Conservation (phyloP, 2,113 vertebrate species). For the Pterocles orientalis region DNA sequence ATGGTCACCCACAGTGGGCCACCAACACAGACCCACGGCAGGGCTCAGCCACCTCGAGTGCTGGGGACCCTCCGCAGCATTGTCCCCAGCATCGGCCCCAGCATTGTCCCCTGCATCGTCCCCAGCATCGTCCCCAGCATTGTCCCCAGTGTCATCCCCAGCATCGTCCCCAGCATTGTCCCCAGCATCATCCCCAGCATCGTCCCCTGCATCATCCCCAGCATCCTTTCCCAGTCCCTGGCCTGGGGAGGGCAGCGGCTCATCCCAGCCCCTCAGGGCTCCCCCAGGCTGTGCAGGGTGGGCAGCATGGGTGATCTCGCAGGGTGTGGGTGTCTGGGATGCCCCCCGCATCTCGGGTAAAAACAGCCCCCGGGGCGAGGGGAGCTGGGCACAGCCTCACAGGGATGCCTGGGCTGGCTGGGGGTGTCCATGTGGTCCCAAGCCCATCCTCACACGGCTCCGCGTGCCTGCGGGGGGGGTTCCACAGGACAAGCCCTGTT, state of each 20-base stretch:
- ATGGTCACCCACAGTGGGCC: fast-evolving
- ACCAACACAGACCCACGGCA: fast-evolving
- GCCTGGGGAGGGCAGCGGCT: neutral
- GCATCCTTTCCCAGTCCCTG: neutral
- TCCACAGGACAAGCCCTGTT: no score
- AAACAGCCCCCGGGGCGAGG: neutral
- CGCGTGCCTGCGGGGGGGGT: neutral
- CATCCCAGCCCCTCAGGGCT: neutral
- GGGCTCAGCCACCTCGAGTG: fast-evolving
- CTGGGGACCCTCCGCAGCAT: fast-evolving
- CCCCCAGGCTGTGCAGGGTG: fast-evolving
- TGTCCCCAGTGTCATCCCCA: neutral
- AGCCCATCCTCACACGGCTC: fast-evolving
- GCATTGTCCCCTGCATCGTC: neutral
- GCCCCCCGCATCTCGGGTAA: fast-evolving
- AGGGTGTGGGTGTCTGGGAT: neutral
- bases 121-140: neutral
- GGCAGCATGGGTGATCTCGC: fast-evolving
- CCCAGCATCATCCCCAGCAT: neutral
- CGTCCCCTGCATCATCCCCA: neutral
- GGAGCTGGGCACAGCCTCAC: fast-evolving
- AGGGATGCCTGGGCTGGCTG: neutral
- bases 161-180: neutral
- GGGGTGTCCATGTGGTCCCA: fast-evolving
- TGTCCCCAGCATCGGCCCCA: neutral